These are phyloP conservation scores for Muscina levida DNA, from an alignment of 2,888 invertebrate genomes.

Conservation along the genomic window DNA sequence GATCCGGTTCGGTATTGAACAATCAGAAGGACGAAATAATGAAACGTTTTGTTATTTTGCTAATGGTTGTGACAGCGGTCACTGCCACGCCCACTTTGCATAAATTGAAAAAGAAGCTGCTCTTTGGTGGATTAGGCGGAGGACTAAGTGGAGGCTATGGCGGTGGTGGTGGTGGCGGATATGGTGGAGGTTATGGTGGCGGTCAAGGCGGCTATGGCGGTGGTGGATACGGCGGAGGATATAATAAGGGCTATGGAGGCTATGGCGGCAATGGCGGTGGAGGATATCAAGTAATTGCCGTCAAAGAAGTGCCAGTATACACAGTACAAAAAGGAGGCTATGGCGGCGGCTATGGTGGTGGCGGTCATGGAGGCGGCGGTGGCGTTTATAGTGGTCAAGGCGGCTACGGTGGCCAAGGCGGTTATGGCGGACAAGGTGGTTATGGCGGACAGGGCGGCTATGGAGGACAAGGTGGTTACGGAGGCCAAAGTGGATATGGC, in stretches of 20 bases:
- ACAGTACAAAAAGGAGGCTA: constrained; percentile 37
- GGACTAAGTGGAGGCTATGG: constrained; percentile 65
- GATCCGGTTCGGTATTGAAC: constrained; percentile 42
- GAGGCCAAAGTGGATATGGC: constrained; percentile 39
- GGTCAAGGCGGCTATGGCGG: constrained; percentile 44
- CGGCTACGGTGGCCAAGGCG: constrained; percentile 42
- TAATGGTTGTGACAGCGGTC: constrained; percentile 43
- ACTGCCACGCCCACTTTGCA: constrained; percentile 65
- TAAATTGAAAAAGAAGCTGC: constrained; percentile 56
- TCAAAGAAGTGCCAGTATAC: constrained; percentile 54
- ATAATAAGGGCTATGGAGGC: constrained; percentile 37
- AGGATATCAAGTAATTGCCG: constrained; percentile 51
- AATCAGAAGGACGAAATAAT: constrained; percentile 37
- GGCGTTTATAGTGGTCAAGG: constrained; percentile 31
- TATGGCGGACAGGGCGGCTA: constrained; percentile 42
- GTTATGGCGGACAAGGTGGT: constrained; percentile 45
- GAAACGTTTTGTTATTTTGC: constrained; percentile 46
- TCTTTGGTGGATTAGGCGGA: constrained; percentile 48
- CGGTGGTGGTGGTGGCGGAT: constrained; percentile 32
- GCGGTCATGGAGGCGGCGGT: constrained; percentile 47
- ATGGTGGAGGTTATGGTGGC: constrained; percentile 25
- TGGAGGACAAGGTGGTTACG: constrained; percentile 33
- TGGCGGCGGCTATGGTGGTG: constrained; percentile 50
- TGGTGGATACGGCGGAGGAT: constrained; percentile 40
- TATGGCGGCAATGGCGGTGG: constrained; percentile 51